These are phyloP conservation scores for Drosophila pallidifrons DNA, from an alignment of 1,140 invertebrate species.

Conservation along the genomic window DNA sequence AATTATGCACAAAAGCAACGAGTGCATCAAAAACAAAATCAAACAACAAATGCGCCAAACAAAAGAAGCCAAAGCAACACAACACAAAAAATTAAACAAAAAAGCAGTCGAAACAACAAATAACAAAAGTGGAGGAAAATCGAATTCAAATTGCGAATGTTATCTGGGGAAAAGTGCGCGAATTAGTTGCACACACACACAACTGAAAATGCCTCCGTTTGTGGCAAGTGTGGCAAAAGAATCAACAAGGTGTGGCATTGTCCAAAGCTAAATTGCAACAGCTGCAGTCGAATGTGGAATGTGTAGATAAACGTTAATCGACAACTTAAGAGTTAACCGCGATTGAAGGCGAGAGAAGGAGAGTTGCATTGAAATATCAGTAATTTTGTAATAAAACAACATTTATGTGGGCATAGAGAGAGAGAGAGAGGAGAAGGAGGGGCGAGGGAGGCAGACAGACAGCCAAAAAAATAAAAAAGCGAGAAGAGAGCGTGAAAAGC, in stretches of 20 bases:
- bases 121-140: slow-evolving; percentile 16
- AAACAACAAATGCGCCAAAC: slow-evolving; percentile 7
- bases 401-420: slow-evolving; percentile 58
- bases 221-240: neutral
- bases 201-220: too few species aligned
- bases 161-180: slow-evolving; percentile 14
- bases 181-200: slow-evolving; percentile 15
- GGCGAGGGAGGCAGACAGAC: slow-evolving; percentile 75
- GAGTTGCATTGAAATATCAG: slow-evolving; percentile 49
- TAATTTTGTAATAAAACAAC: slow-evolving; percentile 76
- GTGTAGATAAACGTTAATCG: slow-evolving; percentile 60
- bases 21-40: slow-evolving; percentile 61
- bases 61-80: neutral
- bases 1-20: slow-evolving; percentile 76
- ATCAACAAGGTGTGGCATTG: slow-evolving; percentile 24
- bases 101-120: neutral
- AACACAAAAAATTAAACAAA: neutral
- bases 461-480: slow-evolving; percentile 26
- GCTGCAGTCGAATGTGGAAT: slow-evolving; percentile 27
- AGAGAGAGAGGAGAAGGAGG: neutral
- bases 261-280: neutral
- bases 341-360: neutral
- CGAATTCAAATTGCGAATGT: slow-evolving; percentile 21
- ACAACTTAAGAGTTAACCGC: slow-evolving; percentile 48
- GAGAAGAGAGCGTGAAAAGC: slow-evolving; percentile 36